A percentile compares a stretch with the other conserved stretches of the same genome.
Evolutionary conservation across 2,113 vertebrate species (phyloP).

Genomic region (Vanacampus margaritifer): DNA sequence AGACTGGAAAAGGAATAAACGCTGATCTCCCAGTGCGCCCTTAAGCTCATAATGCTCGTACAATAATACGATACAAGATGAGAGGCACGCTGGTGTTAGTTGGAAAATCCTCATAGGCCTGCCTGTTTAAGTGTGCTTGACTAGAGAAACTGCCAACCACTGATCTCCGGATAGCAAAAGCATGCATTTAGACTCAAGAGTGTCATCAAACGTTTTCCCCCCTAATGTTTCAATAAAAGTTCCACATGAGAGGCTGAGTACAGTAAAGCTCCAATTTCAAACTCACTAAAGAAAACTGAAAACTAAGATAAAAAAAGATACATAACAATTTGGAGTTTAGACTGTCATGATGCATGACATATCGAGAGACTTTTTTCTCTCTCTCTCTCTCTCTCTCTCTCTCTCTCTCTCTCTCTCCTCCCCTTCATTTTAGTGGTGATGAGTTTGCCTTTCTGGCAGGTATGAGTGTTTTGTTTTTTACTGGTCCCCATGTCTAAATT

Average conservation of each 20-base stretch:
- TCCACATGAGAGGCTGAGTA: not conserved
- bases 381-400: no score
- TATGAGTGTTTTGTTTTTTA: no score
- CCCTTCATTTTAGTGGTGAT: no score
- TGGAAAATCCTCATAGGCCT: not conserved
- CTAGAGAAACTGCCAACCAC: not conserved
- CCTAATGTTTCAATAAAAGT: slow-evolving; percentile 3
- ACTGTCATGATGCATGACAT: no score
- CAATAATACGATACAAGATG: slow-evolving; percentile 7
- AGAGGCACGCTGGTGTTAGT: slow-evolving; percentile 10
- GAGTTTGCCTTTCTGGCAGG: no score
- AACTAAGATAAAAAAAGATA: no score
- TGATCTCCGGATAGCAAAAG: not conserved
- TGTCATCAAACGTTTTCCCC: not conserved
- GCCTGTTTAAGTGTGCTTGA: slow-evolving; percentile 11
- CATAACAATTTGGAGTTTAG: no score
- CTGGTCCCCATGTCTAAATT: not conserved
- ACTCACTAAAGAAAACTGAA: no score
- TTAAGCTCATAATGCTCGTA: slow-evolving; percentile 20
- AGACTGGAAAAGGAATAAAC: slow-evolving; percentile 16
- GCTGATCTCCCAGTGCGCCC: slow-evolving; percentile 4
- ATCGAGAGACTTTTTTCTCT: no score
- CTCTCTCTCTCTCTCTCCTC: no score
- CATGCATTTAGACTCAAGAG: not conserved
- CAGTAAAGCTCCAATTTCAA: no score